Percentiles rank a stretch among this genome's conserved stretches.
Conservation (phyloP, 2,113 vertebrate genomes). For the Prietella phreatophila region DNA sequence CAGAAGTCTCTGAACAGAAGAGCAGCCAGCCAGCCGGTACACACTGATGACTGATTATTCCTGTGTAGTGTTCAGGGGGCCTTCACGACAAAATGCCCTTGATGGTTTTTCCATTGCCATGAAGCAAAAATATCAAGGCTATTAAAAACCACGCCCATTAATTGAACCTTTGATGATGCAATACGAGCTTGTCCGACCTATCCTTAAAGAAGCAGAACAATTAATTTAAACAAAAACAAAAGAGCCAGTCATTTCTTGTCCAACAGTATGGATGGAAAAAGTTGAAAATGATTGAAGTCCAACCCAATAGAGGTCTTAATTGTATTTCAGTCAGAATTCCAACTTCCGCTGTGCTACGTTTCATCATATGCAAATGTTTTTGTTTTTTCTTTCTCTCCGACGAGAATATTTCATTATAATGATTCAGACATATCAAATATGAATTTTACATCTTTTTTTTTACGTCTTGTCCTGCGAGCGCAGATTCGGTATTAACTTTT, state of each 20-base stretch:
- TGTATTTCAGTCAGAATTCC: not conserved
- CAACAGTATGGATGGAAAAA: not conserved
- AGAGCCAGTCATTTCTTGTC: not conserved
- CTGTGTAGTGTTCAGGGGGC: not conserved
- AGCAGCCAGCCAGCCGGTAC: not conserved
- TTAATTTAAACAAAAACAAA: not conserved
- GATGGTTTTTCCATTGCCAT: slow-evolving; percentile 9
- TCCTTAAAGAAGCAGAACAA: not conserved
- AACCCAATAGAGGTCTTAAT: not conserved
- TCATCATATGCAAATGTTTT: not conserved
- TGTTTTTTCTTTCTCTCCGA: no score
- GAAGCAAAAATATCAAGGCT: not conserved
- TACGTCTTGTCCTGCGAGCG: not conserved
- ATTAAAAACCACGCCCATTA: not conserved
- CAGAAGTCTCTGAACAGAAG: not conserved
- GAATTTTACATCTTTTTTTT: not conserved
- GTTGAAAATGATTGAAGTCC: not conserved
- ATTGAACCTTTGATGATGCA: not conserved
- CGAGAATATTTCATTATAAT: not conserved
- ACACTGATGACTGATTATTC: slow-evolving; percentile 7
- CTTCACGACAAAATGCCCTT: not conserved
- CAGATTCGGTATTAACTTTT: not conserved
- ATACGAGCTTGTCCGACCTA: not conserved
- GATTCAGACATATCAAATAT: not conserved
- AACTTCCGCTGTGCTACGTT: not conserved